A percentile compares a stretch with the other conserved stretches of the same genome.
These are phyloP conservation scores for Zosterops japonicus DNA, from an alignment of 2,113 vertebrate genomes.

Conservation along the genomic window DNA sequence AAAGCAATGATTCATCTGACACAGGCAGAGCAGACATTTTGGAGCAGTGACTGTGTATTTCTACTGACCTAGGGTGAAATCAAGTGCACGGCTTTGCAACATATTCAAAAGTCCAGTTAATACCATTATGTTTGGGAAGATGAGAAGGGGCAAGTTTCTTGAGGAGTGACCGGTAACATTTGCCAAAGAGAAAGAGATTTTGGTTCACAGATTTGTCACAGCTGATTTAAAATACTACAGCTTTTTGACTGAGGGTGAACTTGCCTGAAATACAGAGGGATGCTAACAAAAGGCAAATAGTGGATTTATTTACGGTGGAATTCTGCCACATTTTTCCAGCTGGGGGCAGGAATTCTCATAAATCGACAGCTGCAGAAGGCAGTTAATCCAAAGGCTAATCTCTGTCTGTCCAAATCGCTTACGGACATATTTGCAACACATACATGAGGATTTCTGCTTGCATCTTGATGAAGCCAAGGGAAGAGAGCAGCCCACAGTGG, in stretches of 20 bases:
- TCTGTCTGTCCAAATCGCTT: slow-evolving; percentile 54
- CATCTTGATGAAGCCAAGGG: not conserved
- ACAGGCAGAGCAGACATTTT: not conserved
- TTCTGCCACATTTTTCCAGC: slow-evolving; percentile 44
- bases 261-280: not conserved
- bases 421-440: not conserved
- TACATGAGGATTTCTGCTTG: not conserved
- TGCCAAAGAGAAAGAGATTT: slow-evolving; percentile 40
- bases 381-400: slow-evolving; percentile 52
- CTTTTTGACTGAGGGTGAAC: not conserved
- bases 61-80: slow-evolving; percentile 33
- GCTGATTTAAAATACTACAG: slow-evolving; percentile 38
- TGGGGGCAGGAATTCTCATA: slow-evolving; percentile 39
- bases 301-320: not conserved
- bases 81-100: not conserved
- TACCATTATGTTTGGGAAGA: slow-evolving; percentile 23
- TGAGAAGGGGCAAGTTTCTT: slow-evolving; percentile 26
- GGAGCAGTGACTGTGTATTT: not conserved
- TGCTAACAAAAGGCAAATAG: slow-evolving; percentile 40
- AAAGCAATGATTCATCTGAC: not conserved
- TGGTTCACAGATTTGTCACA: slow-evolving; percentile 45
- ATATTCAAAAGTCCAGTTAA: slow-evolving; percentile 19
- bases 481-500: not conserved
- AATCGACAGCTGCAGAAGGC: slow-evolving; percentile 53
- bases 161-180: slow-evolving; percentile 39